Base-by-base conservation (phyloP, 2,797 vertebrate species). In the Melopsittacus undulatus region DNA sequence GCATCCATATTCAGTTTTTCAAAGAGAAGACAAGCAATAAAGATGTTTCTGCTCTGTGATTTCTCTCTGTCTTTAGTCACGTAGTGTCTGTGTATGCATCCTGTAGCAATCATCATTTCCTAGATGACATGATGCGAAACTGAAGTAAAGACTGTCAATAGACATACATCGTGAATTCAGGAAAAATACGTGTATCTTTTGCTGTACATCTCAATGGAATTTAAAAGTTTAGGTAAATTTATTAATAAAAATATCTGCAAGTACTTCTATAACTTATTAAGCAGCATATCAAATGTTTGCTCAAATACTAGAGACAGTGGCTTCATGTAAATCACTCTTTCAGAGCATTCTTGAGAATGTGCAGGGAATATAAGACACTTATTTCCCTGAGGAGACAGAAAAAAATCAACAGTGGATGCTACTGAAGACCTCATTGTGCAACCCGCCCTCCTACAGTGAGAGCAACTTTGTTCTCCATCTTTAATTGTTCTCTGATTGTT, bases 21-120 rank as follows among this genome's bases (percentile, higher is more conserved):
- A 83, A 78, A 86, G 45, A 56, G 61, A 64, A 64, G 68, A 88
- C 80, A 68, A 86, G 90, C 66, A 78, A 77, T 75, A 69, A 81
- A 83, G 45, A 51, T 54, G 46, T 46, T 92, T 88, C 63, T 83
- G 48, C 49, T 66, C 27, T 59, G 22, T 70, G 49, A 34, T 54
- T 54, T 75, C 43, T 85, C 32, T 59, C 36, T 78, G 6, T 83
- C 36, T 70, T 74, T n/a, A 52, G 52, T 64, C 57, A 43, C 38
- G 3, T 12, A 30, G 40, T 62, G 26, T 45, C 74, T 79, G n/a
- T 79, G 42, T 86, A 23, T 2, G 2, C 17, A 22, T 74, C 51
- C 57, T 75, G 42, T 57, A 85, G 62, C 48, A 81, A n/a, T 46
- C 62, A 52, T 38, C 5, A 4, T 85, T 87, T 95, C 49, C 32